Evolutionary conservation across 2,888 invertebrate genomes (phyloP).

Genomic region (Morinoia aosen): DNA sequence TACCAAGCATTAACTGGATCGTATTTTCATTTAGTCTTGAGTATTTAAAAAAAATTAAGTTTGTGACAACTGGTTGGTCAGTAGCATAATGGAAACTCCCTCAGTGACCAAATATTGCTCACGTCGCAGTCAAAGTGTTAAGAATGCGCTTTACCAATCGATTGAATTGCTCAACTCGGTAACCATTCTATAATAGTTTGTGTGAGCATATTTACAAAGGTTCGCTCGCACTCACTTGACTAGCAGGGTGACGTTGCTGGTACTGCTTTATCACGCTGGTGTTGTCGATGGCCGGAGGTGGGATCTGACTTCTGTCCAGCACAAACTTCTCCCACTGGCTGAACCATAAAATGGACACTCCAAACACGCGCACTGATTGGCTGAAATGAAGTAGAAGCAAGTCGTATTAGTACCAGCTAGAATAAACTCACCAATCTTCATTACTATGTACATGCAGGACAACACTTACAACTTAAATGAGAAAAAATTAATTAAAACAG

Average conservation of each 20-base stretch:
- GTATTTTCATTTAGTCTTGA: too few relatives aligned
- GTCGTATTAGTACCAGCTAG: background rate
- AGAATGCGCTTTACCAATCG: background rate
- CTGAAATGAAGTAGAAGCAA: constrained; percentile 44
- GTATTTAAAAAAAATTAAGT: too few relatives aligned
- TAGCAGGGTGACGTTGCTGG: constrained; percentile 66
- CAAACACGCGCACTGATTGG: constrained; percentile 61
- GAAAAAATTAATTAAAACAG: background rate
- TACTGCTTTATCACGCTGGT: constrained; percentile 77
- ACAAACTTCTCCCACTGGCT: constrained; percentile 93
- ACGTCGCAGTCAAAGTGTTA: too few relatives aligned
- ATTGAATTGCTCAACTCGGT: background rate
- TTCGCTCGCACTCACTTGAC: background rate
- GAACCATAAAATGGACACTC: constrained; percentile 78
- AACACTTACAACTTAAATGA: background rate
- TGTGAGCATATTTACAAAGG: background rate
- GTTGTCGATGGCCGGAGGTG: constrained; percentile 89
- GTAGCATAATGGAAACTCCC: too few relatives aligned
- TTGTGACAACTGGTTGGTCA: too few relatives aligned
- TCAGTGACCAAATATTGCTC: too few relatives aligned
- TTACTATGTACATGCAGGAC: background rate
- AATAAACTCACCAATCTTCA: background rate
- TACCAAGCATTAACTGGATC: too few relatives aligned
- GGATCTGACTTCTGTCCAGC: constrained; percentile 77
- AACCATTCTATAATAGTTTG: background rate